These are phyloP conservation scores for Pogona vitticeps DNA, from an alignment of 2,113 vertebrate genomes.

Conservation along the genomic window DNA sequence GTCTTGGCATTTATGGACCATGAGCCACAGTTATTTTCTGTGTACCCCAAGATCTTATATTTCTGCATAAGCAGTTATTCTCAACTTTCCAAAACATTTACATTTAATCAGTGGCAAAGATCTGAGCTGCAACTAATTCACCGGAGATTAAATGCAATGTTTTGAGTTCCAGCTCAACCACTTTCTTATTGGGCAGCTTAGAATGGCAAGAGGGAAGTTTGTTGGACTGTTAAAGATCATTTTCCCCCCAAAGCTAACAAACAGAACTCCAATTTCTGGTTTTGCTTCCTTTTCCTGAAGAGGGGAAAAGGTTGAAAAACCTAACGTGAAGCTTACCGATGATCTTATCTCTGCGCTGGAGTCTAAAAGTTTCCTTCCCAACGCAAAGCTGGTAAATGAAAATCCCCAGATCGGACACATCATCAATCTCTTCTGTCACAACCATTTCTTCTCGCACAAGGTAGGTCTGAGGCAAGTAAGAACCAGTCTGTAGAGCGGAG, in stretches of 20 bases:
- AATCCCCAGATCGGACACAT: constrained; percentile 87
- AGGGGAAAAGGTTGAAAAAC: accelerated
- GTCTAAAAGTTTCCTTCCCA: constrained; percentile 89
- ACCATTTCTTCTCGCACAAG: constrained; percentile 92
- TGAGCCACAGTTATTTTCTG: too few species aligned
- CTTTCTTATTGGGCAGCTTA: background rate
- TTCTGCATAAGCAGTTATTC: background rate
- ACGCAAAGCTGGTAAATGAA: constrained; percentile 92
- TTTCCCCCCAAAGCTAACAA: background rate
- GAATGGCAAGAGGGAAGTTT: background rate
- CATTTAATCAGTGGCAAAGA: background rate
- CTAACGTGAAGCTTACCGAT: constrained; percentile 70
- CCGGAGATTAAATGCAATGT: background rate
- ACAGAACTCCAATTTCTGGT: background rate
- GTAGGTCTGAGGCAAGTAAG: constrained; percentile 87
- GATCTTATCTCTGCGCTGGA: constrained; percentile 84
- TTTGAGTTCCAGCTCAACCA: background rate
- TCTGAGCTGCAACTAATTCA: background rate
- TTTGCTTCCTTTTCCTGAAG: background rate
- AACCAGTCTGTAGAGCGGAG: constrained; percentile 79
- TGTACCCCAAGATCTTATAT: background rate
- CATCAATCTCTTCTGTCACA: constrained; percentile 88
- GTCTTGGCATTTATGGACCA: background rate
- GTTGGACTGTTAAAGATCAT: background rate
- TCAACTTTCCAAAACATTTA: background rate